A percentile compares a stretch with the other conserved stretches of the same genome.
Conservation (phyloP, 2,797 vertebrate species). For the Strix occidentalis region DNA sequence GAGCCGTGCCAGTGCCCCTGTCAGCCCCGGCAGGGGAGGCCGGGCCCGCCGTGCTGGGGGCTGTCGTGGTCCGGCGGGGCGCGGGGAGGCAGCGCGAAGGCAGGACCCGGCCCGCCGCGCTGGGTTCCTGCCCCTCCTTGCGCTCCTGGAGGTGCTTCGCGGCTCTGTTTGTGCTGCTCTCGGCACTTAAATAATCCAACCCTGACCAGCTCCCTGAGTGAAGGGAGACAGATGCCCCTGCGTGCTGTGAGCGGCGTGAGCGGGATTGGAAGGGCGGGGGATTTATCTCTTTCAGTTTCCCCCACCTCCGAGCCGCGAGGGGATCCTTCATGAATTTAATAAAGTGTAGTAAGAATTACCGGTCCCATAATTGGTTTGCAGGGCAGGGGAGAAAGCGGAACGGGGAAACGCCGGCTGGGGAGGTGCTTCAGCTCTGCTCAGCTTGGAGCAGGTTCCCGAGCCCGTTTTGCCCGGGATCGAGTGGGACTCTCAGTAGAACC, state of each 20-base stretch:
- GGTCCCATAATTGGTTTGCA: neutral
- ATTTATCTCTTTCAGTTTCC: neutral
- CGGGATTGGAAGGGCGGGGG: neutral
- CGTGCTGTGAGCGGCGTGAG: neutral
- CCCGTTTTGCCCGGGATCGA: neutral
- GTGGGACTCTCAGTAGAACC: neutral
- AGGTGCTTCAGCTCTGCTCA: neutral
- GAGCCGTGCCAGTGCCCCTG: neutral
- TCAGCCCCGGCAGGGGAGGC: neutral
- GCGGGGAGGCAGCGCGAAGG: neutral
- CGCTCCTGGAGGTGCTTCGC: neutral
- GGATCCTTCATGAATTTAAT: neutral
- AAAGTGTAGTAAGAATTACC: neutral
- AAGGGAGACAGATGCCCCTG: slow-evolving; percentile 27
- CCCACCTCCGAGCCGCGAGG: neutral
- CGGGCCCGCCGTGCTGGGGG: neutral
- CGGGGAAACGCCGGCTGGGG: neutral
- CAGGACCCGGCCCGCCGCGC: neutral
- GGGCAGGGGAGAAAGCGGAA: neutral
- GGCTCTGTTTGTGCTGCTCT: neutral
- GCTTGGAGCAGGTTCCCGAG: neutral
- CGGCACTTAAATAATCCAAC: slow-evolving; percentile 21
- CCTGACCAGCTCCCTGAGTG: neutral
- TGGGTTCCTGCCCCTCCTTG: neutral
- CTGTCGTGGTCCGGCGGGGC: neutral